phyloP scores from a whole-genome alignment of 2,797 vertebrate species.

The Uromys caudimaculatus region DNA sequence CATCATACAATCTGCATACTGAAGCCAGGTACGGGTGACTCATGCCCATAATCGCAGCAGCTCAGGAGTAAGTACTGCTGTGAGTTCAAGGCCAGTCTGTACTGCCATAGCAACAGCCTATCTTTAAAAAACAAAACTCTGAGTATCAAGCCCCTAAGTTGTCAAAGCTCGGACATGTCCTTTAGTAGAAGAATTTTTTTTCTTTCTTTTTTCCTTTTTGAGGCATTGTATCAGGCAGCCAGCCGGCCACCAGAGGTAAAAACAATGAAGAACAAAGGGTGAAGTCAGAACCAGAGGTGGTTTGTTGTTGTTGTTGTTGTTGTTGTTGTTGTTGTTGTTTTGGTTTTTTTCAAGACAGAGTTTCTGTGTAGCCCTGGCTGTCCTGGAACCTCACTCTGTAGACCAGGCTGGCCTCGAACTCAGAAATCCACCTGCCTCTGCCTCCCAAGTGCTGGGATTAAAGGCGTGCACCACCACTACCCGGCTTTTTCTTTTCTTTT shows the following conservation, averaged over 20 bases:
- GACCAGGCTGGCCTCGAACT: too few relatives aligned
- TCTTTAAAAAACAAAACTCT: not conserved
- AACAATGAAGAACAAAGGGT: not conserved
- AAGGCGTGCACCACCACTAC: too few relatives aligned
- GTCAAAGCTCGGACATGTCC: not conserved
- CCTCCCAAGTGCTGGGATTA: too few relatives aligned
- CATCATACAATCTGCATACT: not conserved
- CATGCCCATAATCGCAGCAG: not conserved
- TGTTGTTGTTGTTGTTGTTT: too few relatives aligned
- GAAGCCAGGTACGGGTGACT: not conserved
- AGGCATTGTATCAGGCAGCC: not conserved
- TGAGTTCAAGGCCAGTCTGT: not conserved
- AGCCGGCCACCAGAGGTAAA: conserved; percentile 35
- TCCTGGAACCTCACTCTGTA: too few relatives aligned
- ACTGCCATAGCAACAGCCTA: not conserved
- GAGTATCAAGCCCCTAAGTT: not conserved
- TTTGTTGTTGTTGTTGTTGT: too few relatives aligned
- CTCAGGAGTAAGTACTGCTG: not conserved
- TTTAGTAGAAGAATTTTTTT: conserved; percentile 14
- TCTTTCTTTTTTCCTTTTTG: conserved; percentile 63
- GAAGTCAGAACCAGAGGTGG: not conserved
- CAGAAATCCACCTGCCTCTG: too few relatives aligned
- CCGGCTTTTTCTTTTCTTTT: too few relatives aligned
- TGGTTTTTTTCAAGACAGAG: too few relatives aligned
- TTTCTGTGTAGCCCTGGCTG: too few relatives aligned